Evolutionary conservation across 2,888 invertebrate species (phyloP).

Genomic region (Eupithecia exiguata): DNA sequence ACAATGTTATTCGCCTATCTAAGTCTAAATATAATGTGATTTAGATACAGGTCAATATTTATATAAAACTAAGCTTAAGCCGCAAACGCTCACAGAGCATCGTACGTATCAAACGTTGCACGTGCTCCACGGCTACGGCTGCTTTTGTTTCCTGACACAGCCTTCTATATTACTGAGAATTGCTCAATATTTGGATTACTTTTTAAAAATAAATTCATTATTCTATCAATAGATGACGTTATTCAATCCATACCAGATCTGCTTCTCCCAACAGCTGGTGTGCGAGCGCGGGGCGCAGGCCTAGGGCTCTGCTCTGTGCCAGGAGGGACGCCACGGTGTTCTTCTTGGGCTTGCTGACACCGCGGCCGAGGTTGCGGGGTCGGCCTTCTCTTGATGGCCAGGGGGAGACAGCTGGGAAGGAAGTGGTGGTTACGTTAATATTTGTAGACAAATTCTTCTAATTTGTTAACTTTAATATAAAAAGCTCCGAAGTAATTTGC

Average conservation of each 20-base stretch:
- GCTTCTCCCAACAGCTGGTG: slow-evolving; percentile 86
- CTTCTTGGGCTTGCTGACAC: slow-evolving; percentile 95
- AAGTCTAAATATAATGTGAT: too few relatives aligned
- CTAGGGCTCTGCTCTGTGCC: slow-evolving; percentile 93
- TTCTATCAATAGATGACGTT: background rate
- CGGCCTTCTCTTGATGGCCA: slow-evolving; percentile 88
- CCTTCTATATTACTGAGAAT: background rate
- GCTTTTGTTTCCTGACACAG: too few relatives aligned
- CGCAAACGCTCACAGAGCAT: too few relatives aligned
- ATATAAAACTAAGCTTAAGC: too few relatives aligned
- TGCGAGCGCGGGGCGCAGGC: slow-evolving; percentile 90
- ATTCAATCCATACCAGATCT: slow-evolving; percentile 64
- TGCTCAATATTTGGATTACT: background rate
- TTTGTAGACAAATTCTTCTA: too few relatives aligned
- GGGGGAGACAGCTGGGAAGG: slow-evolving; percentile 63
- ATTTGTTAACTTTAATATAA: too few relatives aligned
- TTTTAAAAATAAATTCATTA: too few relatives aligned
- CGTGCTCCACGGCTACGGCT: background rate
- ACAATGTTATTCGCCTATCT: too few relatives aligned
- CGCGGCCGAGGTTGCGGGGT: slow-evolving; percentile 92
- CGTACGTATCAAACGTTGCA: background rate
- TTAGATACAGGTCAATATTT: too few relatives aligned
- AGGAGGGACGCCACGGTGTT: slow-evolving; percentile 95
- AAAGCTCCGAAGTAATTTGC: too few relatives aligned
- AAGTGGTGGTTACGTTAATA: background rate